Evolutionary conservation across 2,113 vertebrate species (phyloP).

Genomic region (Campylomormyrus numenius): DNA sequence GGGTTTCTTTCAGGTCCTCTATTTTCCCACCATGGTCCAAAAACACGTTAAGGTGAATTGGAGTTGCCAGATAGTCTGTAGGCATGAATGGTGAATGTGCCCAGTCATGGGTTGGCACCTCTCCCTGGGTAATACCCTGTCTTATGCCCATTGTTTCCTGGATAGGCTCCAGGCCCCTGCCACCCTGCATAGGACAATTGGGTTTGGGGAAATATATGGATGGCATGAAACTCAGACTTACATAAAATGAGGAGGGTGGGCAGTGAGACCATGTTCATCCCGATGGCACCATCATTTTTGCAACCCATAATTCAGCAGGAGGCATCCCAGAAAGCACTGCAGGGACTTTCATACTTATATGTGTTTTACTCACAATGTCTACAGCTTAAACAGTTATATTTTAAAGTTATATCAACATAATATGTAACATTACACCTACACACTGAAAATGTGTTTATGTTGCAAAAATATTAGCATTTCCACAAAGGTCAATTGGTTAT

Average conservation of each 20-base stretch:
- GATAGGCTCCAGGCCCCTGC: background rate
- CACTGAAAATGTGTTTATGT: background rate
- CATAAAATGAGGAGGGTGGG: background rate
- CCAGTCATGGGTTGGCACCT: background rate
- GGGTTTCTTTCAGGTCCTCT: background rate
- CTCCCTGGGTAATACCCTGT: background rate
- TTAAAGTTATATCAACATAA: background rate
- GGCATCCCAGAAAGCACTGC: background rate
- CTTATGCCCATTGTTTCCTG: background rate
- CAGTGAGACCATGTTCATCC: background rate
- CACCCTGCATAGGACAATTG: background rate
- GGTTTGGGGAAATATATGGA: background rate
- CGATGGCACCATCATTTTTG: background rate
- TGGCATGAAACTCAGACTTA: background rate
- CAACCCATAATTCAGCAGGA: background rate
- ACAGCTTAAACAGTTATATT: background rate
- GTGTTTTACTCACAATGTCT: background rate
- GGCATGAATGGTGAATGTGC: background rate
- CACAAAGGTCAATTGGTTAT: background rate
- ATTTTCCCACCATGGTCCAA: background rate
- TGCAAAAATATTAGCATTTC: background rate
- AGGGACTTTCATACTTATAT: background rate
- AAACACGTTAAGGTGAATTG: background rate
- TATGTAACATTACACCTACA: background rate
- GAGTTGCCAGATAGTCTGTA: background rate